phyloP scores from a whole-genome alignment of 2,797 vertebrate genomes.

The Emydoidea blandingii region DNA sequence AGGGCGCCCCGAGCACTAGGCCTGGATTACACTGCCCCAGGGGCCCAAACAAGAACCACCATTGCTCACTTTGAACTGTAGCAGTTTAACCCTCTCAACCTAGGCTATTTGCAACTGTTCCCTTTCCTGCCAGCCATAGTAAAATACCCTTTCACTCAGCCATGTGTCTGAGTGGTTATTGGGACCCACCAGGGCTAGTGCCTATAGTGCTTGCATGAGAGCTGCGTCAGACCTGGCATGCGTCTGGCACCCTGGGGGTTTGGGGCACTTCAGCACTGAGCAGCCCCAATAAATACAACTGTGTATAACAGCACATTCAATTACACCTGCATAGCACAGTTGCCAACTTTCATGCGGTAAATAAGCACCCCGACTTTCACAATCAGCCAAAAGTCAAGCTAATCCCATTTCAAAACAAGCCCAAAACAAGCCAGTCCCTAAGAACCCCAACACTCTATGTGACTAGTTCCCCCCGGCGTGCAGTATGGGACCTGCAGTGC shows the following conservation, averaged over 20 bases:
- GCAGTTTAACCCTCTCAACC: neutral
- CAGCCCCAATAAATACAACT: neutral
- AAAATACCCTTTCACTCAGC: neutral
- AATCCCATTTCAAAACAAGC: too few relatives aligned
- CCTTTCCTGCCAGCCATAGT: neutral
- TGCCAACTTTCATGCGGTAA: too few relatives aligned
- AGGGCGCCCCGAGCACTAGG: neutral
- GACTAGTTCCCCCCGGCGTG: too few relatives aligned
- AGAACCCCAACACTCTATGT: too few relatives aligned
- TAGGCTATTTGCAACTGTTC: neutral
- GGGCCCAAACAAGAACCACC: neutral
- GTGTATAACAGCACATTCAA: neutral
- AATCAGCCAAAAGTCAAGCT: too few relatives aligned
- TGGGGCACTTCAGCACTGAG: neutral
- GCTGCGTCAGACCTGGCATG: neutral
- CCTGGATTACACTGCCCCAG: neutral
- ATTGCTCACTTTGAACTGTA: neutral
- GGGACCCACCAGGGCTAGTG: neutral
- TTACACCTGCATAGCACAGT: neutral
- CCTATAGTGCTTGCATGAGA: fast-evolving
- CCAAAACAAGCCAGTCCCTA: too few relatives aligned
- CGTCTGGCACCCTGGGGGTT: neutral
- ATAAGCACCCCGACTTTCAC: too few relatives aligned
- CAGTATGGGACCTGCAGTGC: too few relatives aligned
- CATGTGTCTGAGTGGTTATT: neutral